Evolutionary conservation across 2,888 invertebrate species (phyloP), one percentile per base, ranked within the genome.

Genomic region (Amblyjoppa proteus): DNA sequence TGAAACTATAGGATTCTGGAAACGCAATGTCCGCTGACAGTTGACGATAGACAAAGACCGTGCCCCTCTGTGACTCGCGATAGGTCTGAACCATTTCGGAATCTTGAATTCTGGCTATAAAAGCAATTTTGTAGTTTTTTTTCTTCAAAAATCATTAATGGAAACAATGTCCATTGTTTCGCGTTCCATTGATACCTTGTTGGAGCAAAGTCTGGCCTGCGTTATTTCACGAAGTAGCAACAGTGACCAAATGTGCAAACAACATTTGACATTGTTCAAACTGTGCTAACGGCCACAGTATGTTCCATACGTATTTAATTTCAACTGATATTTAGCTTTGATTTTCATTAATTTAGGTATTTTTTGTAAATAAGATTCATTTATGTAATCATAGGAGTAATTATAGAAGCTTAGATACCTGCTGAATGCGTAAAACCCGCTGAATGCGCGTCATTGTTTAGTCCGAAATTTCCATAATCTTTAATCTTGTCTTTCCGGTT

Each of bases 1-100:
- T 77, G 82, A 71, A 81, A 77, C 71, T 45, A 53, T 77, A 77
- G 76, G 71, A 31, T 70, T 70, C 76, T 64, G 81, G 51, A 11
- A 11, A 25, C 20, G 25, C 45, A 20, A 9, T 25, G 80, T 74
- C n/a, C 58, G 45, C 31, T 28, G 20, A 69, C 28, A 28, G 7
- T 49, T 13, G 1, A 16, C 16, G 51, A 20, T 66, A 66, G 28
- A 58, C 25, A 4, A 16, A 2, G 16, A 16, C 16, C 3, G 16
- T 49, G 45, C 45, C 16, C 45, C 16, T 49, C 45, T 49, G 45
- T 49, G 45, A 49, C 16, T 49, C 16, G 16, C 45, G 45, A 49
- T 49, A 49, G 45, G 45, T 49, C 45, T 49, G 45, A 45, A 49
- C 1, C 3, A 16, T 16, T 49, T 49, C 2, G 45, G 16, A 4